Evolutionary conservation across 2,797 vertebrate genomes (phyloP).

Genomic region (Atherinosoma microstoma): DNA sequence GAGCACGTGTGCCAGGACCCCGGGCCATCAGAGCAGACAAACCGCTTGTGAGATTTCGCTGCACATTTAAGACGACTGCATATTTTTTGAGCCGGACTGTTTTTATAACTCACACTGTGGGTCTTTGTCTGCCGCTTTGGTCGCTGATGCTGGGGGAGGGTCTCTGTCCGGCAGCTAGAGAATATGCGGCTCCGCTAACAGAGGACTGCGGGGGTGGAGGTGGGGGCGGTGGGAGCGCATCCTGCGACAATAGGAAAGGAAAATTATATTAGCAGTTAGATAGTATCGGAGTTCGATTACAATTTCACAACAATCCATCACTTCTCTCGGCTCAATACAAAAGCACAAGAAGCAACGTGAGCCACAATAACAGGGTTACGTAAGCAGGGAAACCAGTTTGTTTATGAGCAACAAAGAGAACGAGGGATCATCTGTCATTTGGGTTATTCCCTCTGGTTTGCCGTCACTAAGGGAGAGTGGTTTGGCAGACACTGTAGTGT

Average conservation of each 20-base stretch:
- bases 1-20: slow-evolving; percentile 28
- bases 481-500: slow-evolving; percentile 54
- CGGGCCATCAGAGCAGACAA: slow-evolving; percentile 31
- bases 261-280: slow-evolving; percentile 12
- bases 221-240: slow-evolving; percentile 92
- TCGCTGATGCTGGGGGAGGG: slow-evolving; percentile 86
- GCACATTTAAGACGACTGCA: slow-evolving; percentile 64
- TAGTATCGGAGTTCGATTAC: slow-evolving; percentile 15
- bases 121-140: slow-evolving; percentile 91
- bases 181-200: slow-evolving; percentile 82
- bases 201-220: slow-evolving; percentile 91
- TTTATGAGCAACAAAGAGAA: slow-evolving; percentile 61
- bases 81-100: slow-evolving; percentile 61
- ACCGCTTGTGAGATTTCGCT: slow-evolving; percentile 58
- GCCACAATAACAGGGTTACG: slow-evolving; percentile 32
- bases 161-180: slow-evolving; percentile 86
- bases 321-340: slow-evolving; percentile 12
- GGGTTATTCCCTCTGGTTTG: slow-evolving; percentile 62
- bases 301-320: slow-evolving; percentile 10
- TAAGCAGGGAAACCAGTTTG: slow-evolving; percentile 61
- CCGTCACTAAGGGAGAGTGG: slow-evolving; percentile 45
- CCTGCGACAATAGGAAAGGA: slow-evolving; percentile 77
- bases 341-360: slow-evolving; percentile 31
- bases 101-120: slow-evolving; percentile 93
- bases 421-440: slow-evolving; percentile 67